Base-by-base conservation (phyloP, 2,113 vertebrate species). In the Myodes glareolus region DNA sequence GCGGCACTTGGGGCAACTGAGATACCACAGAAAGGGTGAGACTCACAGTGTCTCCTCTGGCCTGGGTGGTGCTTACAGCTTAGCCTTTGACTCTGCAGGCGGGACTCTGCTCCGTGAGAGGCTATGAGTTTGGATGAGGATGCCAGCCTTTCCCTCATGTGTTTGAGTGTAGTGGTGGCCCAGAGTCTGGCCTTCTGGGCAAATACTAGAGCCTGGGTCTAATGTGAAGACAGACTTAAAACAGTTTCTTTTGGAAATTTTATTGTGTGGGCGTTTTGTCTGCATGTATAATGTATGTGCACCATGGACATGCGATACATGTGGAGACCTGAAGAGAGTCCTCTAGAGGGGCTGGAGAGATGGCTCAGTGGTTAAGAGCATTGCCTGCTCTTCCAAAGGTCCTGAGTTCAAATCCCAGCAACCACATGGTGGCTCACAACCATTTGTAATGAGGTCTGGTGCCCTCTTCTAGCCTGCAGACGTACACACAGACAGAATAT, bases 71-170 rank as follows among this genome's bases (percentile, higher is more conserved):
- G 50, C 50, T 45, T 76, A 23, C 31, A 21, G 13, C 55, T 50
- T 29, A 55, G 12, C n/a, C 14, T 45, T 70, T 70, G 9, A n/a
- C 31, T 6, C 52, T 45, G 58, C 36, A n/a, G 39, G 19, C 16
- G 27, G 52, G 65, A 52, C 7, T 52, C 89, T 21, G 84, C 27
- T 17, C 52, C 9, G 4, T 14, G 14, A 86, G 61, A 88, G 39
- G 50, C 47, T 63, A 47, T 58, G 45, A 3, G 8, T 73, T 67
- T 3, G 72, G 27, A 52, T 42, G 29, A 11, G 23, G 19, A n/a
- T 23, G 17, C 31, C 8, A 16, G 19, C 65, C 45, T 2, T n/a
- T n/a, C 5, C 42, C 55, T 45, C 36, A 10, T 6, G 0, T 0
- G 17, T 73, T 29, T 21, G 3, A 45, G 13, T 9, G 16, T 25